Evolutionary conservation across 2,797 vertebrate species (phyloP).

Genomic region (Sebastes itinus): DNA sequence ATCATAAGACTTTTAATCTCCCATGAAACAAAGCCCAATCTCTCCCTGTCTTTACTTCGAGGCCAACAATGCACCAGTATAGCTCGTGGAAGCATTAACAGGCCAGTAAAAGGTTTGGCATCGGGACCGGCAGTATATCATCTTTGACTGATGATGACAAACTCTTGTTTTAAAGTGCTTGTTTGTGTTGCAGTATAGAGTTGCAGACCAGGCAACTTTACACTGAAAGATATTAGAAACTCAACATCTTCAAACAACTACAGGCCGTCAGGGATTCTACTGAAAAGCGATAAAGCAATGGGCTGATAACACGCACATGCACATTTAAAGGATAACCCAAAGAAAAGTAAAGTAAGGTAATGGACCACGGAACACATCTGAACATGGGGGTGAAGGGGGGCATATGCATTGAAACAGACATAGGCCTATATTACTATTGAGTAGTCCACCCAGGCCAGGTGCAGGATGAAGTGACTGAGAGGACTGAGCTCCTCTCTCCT

Average conservation of each 20-base stretch:
- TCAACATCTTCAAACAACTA: neutral
- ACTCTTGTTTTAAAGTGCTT: slow-evolving; percentile 10
- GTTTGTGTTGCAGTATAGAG: slow-evolving; percentile 8
- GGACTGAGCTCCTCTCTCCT: no score
- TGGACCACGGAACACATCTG: neutral
- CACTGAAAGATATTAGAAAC: neutral
- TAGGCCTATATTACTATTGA: no score
- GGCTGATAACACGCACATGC: neutral
- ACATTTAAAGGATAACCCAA: neutral
- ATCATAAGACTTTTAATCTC: slow-evolving; percentile 33
- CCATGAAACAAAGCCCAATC: slow-evolving; percentile 33
- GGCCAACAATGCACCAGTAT: neutral
- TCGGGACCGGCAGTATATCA: slow-evolving; percentile 14
- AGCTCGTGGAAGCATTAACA: slow-evolving; percentile 24
- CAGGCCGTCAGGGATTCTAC: neutral
- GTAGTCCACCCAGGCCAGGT: no score
- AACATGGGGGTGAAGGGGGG: no score
- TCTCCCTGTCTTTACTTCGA: slow-evolving; percentile 17
- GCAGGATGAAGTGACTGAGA: no score
- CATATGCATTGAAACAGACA: no score
- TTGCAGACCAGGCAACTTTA: neutral
- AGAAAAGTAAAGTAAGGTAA: neutral
- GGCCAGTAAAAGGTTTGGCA: slow-evolving; percentile 23
- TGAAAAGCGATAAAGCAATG: neutral
- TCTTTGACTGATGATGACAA: slow-evolving; percentile 27